Evolutionary conservation across 2,797 vertebrate species (phyloP), one percentile per base, ranked within the genome.

Genomic region (Leontopithecus rosalia): DNA sequence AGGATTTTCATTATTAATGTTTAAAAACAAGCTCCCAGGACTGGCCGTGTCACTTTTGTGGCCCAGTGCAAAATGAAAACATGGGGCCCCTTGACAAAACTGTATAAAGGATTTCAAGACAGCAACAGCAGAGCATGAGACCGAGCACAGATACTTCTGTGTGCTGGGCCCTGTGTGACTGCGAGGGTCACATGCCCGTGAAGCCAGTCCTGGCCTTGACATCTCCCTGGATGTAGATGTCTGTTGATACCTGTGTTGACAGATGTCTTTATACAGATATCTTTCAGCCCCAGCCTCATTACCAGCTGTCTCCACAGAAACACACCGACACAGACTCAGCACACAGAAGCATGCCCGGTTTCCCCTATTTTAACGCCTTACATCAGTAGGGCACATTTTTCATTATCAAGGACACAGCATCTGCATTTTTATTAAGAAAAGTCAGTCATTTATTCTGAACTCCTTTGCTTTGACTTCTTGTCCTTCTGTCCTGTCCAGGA

Each of bases 161-260:
- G 2, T 5, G 15, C 7, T 13, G 33, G 28, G 11, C 20, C 48
- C 41, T 6, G 12, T 17, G 43, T n/a, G n/a, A 0, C 89, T 5
- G 24, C 22, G 1, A 8, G 13, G 20, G 43, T 26, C 30, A 13
- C 36, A 3, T 1, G 17, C 28, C 91, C 7, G 0, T 1, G 26
- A 43, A 3, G 43, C 26, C 5, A 3, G 61, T 15, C 39, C n/a
- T 4, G 10, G 73, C 20, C 39, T 46, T 64, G 64, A 5, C 0
- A 0, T 5, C 30, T 43, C 41, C n/a, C 81, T 41, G 33, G 46
- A 15, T 14, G n/a, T 17, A 9, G 26, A 15, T 17, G 5, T 28
- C 58, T 13, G 10, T 6, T 48, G 41, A 13, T 7, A 24, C 1
- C 41, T 48, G 0, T 8, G 19, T 55, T 67, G 61, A 67, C 2